phyloP scores from a whole-genome alignment of 2,797 vertebrate genomes.

The Falco berigora region DNA sequence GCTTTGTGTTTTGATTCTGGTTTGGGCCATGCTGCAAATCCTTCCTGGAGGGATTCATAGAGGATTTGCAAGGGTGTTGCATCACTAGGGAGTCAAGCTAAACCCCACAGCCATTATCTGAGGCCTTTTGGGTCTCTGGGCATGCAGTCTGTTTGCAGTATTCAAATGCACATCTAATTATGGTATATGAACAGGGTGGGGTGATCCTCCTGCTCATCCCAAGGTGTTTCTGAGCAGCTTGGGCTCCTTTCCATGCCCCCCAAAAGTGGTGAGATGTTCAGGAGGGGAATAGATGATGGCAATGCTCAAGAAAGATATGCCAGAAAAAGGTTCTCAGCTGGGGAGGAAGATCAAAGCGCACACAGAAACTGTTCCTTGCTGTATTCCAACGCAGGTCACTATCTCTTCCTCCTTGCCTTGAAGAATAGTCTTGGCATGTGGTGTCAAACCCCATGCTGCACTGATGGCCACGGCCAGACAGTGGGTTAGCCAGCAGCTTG shows the following conservation, averaged over 20 bases:
- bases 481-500: not conserved
- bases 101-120: not conserved
- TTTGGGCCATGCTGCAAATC: not conserved
- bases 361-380: not conserved
- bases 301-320: not conserved
- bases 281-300: not conserved
- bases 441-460: accelerated
- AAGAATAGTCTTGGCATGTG: not conserved
- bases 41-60: not conserved
- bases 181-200: not conserved
- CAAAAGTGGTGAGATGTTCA: not conserved
- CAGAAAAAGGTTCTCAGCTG: not conserved
- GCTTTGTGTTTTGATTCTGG: not conserved
- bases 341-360: not conserved
- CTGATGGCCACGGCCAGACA: not conserved
- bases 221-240: not conserved
- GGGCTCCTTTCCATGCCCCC: not conserved
- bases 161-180: not conserved
- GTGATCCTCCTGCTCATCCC: not conserved
- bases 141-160: not conserved
- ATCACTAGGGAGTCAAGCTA: not conserved
- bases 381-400: not conserved
- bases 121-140: not conserved
- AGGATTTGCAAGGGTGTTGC: not conserved
- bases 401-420: not conserved